A percentile compares a stretch with the other conserved stretches of the same genome.
Conservation (phyloP, 2,113 vertebrate species). For the Corydoras sp. region DNA sequence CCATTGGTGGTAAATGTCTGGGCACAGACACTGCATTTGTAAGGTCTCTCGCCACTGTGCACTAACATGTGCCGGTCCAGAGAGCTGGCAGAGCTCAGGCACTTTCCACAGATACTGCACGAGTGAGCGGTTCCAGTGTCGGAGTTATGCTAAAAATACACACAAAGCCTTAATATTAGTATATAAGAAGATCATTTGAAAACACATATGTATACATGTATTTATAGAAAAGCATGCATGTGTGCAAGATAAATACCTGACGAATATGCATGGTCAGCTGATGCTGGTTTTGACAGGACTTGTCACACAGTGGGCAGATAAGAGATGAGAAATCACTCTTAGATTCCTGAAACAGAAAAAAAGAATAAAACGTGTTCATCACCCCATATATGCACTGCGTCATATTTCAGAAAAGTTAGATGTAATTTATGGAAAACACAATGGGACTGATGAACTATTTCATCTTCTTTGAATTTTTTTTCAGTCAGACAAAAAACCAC, state of each 20-base stretch:
- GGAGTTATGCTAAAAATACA: slow-evolving; percentile 79
- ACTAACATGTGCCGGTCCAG: slow-evolving; percentile 98
- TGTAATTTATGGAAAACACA: too few relatives aligned
- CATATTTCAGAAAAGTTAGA: not conserved
- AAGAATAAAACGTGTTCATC: not conserved
- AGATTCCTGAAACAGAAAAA: slow-evolving; percentile 63
- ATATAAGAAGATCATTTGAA: too few relatives aligned
- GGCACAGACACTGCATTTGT: slow-evolving; percentile 84
- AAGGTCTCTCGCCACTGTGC: slow-evolving; percentile 95
- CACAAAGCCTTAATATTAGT: not conserved
- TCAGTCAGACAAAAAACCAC: too few relatives aligned
- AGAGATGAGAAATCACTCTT: slow-evolving; percentile 79
- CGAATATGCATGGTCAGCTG: slow-evolving; percentile 97
- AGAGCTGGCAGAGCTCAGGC: slow-evolving; percentile 93
- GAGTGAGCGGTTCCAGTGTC: slow-evolving; percentile 88
- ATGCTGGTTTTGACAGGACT: slow-evolving; percentile 86
- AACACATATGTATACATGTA: too few relatives aligned
- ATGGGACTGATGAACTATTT: too few relatives aligned
- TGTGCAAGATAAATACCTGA: slow-evolving; percentile 69
- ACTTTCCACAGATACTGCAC: slow-evolving; percentile 98
- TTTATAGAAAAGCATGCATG: not conserved
- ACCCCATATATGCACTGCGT: not conserved
- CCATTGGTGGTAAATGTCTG: slow-evolving; percentile 99
- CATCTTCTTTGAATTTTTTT: too few relatives aligned
- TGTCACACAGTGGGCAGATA: slow-evolving; percentile 89